Percentiles rank a stretch among this genome's conserved stretches.
Evolutionary conservation across 2,113 vertebrate species (phyloP).

Genomic region (Elaphurus davidianus): DNA sequence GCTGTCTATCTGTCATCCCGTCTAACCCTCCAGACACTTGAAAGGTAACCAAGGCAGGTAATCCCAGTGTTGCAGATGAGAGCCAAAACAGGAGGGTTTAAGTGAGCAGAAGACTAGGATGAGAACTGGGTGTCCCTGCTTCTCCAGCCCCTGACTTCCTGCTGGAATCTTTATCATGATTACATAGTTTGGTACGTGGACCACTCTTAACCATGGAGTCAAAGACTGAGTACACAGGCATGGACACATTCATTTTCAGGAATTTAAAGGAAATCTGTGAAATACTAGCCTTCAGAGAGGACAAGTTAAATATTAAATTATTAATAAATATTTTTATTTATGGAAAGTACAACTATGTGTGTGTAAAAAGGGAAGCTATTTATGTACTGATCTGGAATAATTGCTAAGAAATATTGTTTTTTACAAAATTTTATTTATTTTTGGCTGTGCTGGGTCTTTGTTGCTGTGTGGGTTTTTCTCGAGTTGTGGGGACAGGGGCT

Average conservation of each 20-base stretch:
- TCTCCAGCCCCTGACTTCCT: neutral
- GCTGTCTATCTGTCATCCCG: neutral
- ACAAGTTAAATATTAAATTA: neutral
- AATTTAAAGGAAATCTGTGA: constrained; percentile 14
- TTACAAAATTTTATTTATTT: neutral
- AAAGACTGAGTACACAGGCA: neutral
- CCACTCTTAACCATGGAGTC: neutral
- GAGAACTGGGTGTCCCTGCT: neutral
- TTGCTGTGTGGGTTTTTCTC: neutral
- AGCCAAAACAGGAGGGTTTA: neutral
- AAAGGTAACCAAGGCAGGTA: neutral
- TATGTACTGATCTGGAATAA: neutral
- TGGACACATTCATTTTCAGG: neutral
- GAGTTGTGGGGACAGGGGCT: too few relatives aligned
- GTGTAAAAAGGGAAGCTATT: neutral
- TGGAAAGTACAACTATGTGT: neutral
- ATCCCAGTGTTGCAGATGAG: neutral
- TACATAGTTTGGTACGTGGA: neutral
- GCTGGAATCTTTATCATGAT: neutral
- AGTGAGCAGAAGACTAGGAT: neutral
- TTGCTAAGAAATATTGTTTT: neutral
- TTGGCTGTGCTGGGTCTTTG: neutral
- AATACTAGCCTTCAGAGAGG: neutral
- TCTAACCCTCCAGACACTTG: neutral
- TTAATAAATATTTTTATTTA: neutral